phyloP scores from a whole-genome alignment of 2,888 invertebrate genomes.

The Phaonia tiefii region DNA sequence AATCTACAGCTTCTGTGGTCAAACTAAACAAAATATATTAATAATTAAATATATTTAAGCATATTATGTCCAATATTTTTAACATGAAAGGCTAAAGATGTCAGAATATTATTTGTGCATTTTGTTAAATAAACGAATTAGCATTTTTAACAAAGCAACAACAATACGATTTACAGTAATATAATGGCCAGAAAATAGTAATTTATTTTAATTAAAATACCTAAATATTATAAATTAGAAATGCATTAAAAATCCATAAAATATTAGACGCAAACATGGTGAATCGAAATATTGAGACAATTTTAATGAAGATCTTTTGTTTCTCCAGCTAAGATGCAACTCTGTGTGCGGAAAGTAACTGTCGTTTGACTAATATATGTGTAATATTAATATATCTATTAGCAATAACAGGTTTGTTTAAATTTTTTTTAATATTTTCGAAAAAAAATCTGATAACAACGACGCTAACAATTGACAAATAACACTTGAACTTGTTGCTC shows the following conservation, averaged over 20 bases:
- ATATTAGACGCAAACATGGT: neutral
- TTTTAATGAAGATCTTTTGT: too few relatives aligned
- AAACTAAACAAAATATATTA: too few relatives aligned
- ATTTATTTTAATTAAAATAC: neutral
- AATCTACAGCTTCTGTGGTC: too few relatives aligned
- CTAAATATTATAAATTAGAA: neutral
- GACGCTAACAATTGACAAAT: too few relatives aligned
- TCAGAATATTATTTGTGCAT: too few relatives aligned
- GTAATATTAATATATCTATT: neutral
- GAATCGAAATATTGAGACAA: neutral
- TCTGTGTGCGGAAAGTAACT: too few relatives aligned
- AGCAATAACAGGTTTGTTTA: neutral
- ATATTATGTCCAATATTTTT: too few relatives aligned
- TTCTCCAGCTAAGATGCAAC: too few relatives aligned
- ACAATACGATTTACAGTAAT: neutral
- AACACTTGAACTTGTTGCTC: slow-evolving; percentile 63
- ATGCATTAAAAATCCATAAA: neutral
- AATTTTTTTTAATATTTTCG: neutral
- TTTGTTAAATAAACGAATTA: neutral
- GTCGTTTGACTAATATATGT: too few relatives aligned
- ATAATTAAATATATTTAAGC: too few relatives aligned
- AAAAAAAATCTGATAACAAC: slow-evolving; percentile 31
- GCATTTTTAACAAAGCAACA: slow-evolving; percentile 1
- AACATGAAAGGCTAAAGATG: too few relatives aligned
- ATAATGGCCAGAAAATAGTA: slow-evolving; percentile 9